Base-by-base conservation (phyloP, 1,140 invertebrate species). In the Polypedilum pembai region DNA sequence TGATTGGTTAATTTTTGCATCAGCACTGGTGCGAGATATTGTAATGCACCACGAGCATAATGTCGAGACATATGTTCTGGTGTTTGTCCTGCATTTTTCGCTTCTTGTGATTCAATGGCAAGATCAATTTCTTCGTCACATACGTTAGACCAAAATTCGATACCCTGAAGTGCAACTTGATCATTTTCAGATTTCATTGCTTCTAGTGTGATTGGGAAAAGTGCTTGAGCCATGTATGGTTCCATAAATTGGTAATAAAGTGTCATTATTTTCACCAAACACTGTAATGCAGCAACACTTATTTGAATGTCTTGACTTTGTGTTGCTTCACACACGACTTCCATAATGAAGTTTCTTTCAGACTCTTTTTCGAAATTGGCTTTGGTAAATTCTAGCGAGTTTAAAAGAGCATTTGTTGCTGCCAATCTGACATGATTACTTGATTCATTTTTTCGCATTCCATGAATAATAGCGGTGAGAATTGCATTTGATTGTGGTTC, bases 141-240 rank as follows among this genome's bases (percentile, higher is more conserved):
- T 0, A 99, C 97, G 80, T 98, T 99, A 0, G 97, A 99, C 98
- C 98, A 99, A 85, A 99, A 99, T 83, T 99, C 98, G 83, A 99
- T 99, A 77, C 98, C 98, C 85, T 99, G 98, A 63, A 99, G 85
- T 33, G 95, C 91, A 69, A 99, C 92, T 77, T 98, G 95, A 85
- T 99, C 96, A 75, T 92, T 90, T 66, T 96, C 94, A 56, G 93
- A 95, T 84, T 97, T 98, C 95, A 99, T 99, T 15, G 98, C 97
- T 84, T 98, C 94, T 81, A 99, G 85, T 15, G 98, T 98, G 76
- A 99, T 99, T 41, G 96, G 95, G 86, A 99, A 99, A n/a, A 99
- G 83, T 41, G 98, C 98, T 80, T 91, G 92, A 12, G 90, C 93
- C 98, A 99, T 99, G 79, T 99, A 99, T 18, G 93, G 90, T 82